Conservation (phyloP, 2,797 vertebrate species). For the Sebastolobus altivelis region DNA sequence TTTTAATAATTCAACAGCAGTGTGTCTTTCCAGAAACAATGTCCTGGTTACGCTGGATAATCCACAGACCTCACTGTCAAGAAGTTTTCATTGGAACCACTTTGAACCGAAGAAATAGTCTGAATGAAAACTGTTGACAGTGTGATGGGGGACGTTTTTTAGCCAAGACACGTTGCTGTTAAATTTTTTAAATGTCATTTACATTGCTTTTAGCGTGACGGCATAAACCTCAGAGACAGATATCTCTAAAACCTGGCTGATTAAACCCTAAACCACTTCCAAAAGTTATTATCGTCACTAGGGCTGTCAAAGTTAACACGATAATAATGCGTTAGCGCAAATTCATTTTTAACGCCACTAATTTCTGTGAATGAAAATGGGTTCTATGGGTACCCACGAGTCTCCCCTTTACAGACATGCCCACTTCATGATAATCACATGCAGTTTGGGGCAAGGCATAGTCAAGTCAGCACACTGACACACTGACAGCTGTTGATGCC, state of each 20-base stretch:
- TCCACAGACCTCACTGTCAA: background rate
- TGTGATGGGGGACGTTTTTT: background rate
- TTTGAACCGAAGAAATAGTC: background rate
- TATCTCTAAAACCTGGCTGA: background rate
- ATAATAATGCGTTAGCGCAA: too few species aligned
- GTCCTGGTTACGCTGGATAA: constrained; percentile 4
- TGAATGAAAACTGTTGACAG: background rate
- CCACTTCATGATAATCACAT: too few species aligned
- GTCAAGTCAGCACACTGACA: too few species aligned
- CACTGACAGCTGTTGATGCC: too few species aligned
- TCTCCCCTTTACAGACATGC: too few species aligned
- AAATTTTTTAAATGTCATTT: background rate
- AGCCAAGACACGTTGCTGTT: background rate
- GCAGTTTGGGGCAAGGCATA: too few species aligned
- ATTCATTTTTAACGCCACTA: too few species aligned
- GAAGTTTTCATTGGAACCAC: background rate
- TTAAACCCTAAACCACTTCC: too few species aligned
- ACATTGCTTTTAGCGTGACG: background rate
- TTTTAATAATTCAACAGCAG: constrained; percentile 46
- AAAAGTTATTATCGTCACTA: too few species aligned
- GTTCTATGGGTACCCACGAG: too few species aligned
- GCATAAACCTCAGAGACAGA: background rate
- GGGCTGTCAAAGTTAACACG: too few species aligned
- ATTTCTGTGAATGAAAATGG: too few species aligned
- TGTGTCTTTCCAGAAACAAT: constrained; percentile 24